phyloP scores from a whole-genome alignment of 2,888 invertebrate genomes.

The Xestia rhomboidea region DNA sequence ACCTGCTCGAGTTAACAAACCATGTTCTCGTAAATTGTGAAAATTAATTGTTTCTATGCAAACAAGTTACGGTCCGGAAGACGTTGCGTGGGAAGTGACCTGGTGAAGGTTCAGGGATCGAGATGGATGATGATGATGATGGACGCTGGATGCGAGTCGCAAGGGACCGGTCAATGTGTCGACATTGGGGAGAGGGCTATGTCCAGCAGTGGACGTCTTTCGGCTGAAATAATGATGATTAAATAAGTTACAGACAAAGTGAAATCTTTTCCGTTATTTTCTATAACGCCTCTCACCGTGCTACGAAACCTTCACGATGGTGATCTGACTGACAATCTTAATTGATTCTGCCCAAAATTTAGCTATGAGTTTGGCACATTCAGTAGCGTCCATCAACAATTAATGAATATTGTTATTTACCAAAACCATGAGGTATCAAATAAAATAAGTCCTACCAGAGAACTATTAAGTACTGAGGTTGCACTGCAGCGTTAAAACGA shows the following conservation, averaged over 20 bases:
- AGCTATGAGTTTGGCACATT: not conserved
- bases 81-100: too few relatives aligned
- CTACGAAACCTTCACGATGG: not conserved
- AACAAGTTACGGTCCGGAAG: not conserved
- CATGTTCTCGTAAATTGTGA: not conserved
- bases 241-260: not conserved
- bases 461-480: conserved; percentile 5
- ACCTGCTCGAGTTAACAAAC: conserved; percentile 1
- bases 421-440: not conserved
- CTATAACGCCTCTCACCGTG: not conserved
- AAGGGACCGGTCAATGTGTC: too few relatives aligned
- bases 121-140: too few relatives aligned
- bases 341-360: not conserved
- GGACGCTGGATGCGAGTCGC: too few relatives aligned
- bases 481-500: conserved; percentile 25
- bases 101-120: too few relatives aligned
- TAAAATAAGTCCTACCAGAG: not conserved
- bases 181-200: too few relatives aligned
- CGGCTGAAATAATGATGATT: too few relatives aligned
- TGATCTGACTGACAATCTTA: not conserved
- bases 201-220: too few relatives aligned
- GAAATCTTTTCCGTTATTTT: not conserved
- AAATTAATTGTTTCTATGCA: not conserved
- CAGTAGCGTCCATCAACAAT: not conserved
- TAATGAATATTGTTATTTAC: not conserved